These are phyloP conservation scores for Ptychobarbus kaznakovi DNA, from an alignment of 2,797 vertebrate genomes.

Conservation along the genomic window DNA sequence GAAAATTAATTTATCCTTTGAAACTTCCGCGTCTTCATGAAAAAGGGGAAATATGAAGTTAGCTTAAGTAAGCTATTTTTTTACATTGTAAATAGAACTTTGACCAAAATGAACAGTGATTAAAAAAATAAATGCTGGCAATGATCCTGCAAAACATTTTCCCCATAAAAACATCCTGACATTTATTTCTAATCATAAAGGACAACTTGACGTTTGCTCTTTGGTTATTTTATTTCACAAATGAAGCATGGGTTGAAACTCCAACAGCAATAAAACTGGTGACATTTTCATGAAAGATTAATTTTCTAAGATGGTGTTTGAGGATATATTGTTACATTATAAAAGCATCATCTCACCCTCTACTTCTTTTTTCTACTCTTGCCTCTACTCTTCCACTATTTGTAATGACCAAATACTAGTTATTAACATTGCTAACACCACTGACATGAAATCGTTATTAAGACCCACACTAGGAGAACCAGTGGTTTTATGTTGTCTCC, in stretches of 20 bases:
- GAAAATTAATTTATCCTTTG: too few species aligned
- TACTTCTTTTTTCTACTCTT: too few species aligned
- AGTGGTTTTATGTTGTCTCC: not conserved
- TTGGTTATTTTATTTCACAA: not conserved
- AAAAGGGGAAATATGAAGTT: not conserved
- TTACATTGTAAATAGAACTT: too few species aligned
- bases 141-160: not conserved
- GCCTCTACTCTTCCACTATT: not conserved
- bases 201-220: not conserved
- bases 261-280: not conserved
- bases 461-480: too few species aligned
- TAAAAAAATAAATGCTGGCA: not conserved
- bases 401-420: not conserved
- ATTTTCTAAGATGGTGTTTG: constrained; percentile 14
- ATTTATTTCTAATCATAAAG: not conserved
- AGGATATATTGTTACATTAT: not conserved
- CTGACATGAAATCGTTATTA: not conserved
- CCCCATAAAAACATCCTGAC: not conserved
- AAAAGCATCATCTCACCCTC: not conserved
- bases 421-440: not conserved
- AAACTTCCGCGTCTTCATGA: too few species aligned
- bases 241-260: constrained; percentile 1
- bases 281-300: constrained; percentile 4
- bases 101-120: not conserved
- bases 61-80: not conserved